Evolutionary conservation across 2,888 invertebrate genomes (phyloP).

Genomic region (Lochmaea crataegi): DNA sequence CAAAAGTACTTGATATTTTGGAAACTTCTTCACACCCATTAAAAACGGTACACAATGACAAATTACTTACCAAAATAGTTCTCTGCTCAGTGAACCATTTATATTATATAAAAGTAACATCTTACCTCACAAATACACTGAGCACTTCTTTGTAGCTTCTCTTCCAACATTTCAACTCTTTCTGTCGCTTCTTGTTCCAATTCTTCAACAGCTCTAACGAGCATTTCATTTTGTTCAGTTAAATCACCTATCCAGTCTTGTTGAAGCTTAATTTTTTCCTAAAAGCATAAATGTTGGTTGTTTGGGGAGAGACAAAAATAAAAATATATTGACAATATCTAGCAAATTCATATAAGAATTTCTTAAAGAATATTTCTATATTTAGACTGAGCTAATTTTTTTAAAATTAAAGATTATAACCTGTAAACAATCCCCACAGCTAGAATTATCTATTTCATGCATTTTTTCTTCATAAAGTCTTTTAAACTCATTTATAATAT

Average conservation of each 20-base stretch:
- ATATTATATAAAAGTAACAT: neutral
- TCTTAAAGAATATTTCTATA: no score
- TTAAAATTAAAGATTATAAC: conserved; percentile 26
- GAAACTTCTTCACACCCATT: no score
- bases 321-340: no score
- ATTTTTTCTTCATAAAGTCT: conserved; percentile 73
- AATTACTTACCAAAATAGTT: no score
- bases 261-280: conserved; percentile 75
- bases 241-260: conserved; percentile 76
- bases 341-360: no score
- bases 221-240: conserved; percentile 75
- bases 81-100: no score
- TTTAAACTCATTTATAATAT: conserved; percentile 71
- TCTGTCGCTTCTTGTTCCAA: conserved; percentile 74
- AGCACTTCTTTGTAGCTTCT: conserved; percentile 65
- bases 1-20: no score
- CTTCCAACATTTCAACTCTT: conserved; percentile 69
- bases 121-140: conserved; percentile 64
- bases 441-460: conserved; percentile 68
- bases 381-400: neutral
- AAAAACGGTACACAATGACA: no score
- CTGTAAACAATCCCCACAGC: conserved; percentile 63
- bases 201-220: conserved; percentile 75
- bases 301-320: neutral
- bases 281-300: conserved; percentile 44